Evolutionary conservation across 2,797 vertebrate genomes (phyloP), one percentile per base, ranked within the genome.

Genomic region (Pantherophis vulpinus): DNA sequence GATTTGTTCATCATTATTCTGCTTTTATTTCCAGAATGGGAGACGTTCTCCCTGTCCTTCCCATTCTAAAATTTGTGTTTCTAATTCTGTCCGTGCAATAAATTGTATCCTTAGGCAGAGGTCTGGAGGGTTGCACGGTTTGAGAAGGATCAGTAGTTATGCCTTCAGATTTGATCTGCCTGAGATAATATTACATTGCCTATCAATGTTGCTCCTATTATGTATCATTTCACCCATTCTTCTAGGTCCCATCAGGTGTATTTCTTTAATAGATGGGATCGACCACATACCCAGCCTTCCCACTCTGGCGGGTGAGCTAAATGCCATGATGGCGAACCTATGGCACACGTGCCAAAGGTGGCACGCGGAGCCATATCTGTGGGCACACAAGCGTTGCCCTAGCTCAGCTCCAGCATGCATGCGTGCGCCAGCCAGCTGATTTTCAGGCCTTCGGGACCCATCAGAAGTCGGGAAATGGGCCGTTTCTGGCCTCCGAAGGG

Each of bases 11-110:
- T 58, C 58, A 37, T 93, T 93, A 91, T 58, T 86, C 47, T 25
- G 70, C 27, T 89, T 90, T 91, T 93, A 89, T 92, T 96, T 95
- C 89, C 66, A 55, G 94, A 94, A 92, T 27, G 37, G 83, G 92
- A 55, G 12, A 3, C 47, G 87, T 91, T 56, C 87, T 93, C 63
- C 3, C 32, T 11, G 51, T 95, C 70, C 70, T 20, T 13, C 55
- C 55, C 32, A 16, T 74, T 86, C 51, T 56, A 63, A 88, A 70
- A 63, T 55, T n/a, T 16, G 1, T 2, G 25, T n/a, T 70, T 86
- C 70, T 27, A 90, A 5, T 47, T 55, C 86, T 87, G 93, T 42
- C 91, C 27, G 27, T 0, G 7, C 58, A 91, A 27, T 47, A 56
- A 74, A 86, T 12, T 0, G 54, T 61, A 56, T 61, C 42, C 54